Base-by-base conservation (phyloP, 1,140 invertebrate genomes). In the Sinella curviseta region DNA sequence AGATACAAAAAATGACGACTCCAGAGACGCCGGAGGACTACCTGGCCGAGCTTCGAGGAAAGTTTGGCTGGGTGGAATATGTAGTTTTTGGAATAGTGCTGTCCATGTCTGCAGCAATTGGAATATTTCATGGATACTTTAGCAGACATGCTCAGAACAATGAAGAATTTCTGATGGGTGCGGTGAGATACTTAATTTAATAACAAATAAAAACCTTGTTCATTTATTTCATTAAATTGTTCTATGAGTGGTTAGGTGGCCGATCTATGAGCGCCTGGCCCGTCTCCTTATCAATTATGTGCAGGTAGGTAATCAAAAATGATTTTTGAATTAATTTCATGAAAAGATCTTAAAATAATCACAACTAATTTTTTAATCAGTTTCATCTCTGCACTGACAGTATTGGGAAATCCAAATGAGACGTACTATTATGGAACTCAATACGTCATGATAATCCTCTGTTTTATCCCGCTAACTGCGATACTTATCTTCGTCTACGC, bases 311-410 rank as follows among this genome's bases (percentile, higher is more conserved):
- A 60, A n/a, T 4, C 39, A 48, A 48, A 20, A 48, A 48, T 48
- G 39, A 12, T 48, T 48, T 48, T 48, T 8, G 8, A 48, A 20
- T 48, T 48, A 48, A 48, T 48, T 48, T 48, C 39, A 48, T 48
- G n/a, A n/a, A n/a, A n/a, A n/a, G n/a, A n/a, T n/a, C n/a, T n/a
- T n/a, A n/a, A n/a, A n/a, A n/a, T n/a, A n/a, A n/a, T n/a, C n/a
- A n/a, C n/a, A n/a, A n/a, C n/a, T n/a, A n/a, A n/a, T n/a, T n/a
- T n/a, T n/a, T n/a, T n/a, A 8, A n/a, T 60, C 84, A 95, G 93
- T 84, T 95, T 96, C 86, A 92, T 96, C 86, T 96, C 94, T 0
- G 94, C 94, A 73, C 93, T 97, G 36, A 95, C 95, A 12, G 91
- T 97, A 78, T 88, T 97, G 20, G 95, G 95, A 17, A 80, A 84